These are phyloP conservation scores for Conchocele bisecta DNA, from an alignment of 2,888 invertebrate genomes.

Conservation along the genomic window DNA sequence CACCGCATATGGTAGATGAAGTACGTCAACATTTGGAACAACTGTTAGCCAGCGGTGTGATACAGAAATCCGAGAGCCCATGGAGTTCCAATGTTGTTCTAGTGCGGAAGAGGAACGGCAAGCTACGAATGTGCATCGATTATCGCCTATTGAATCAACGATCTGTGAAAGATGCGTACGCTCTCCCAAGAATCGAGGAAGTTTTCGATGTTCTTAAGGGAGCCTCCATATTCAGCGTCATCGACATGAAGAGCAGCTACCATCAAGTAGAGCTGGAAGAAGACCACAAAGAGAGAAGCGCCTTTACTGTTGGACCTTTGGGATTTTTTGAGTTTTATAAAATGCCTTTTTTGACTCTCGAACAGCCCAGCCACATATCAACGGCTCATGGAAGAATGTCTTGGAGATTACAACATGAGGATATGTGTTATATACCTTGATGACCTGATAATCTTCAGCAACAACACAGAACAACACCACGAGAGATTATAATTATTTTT, in stretches of 20 bases:
- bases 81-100: slow-evolving; percentile 9
- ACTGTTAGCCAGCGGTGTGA: slow-evolving; percentile 4
- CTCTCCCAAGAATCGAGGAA: neutral
- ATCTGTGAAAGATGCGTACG: neutral
- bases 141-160: neutral
- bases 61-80: slow-evolving; percentile 15
- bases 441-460: no score
- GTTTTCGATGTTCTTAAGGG: neutral
- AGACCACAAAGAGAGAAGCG: neutral
- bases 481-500: neutral
- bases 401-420: slow-evolving; percentile 25
- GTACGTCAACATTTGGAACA: slow-evolving; percentile 19
- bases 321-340: no score
- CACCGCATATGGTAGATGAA: slow-evolving; percentile 25
- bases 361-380: slow-evolving; percentile 47
- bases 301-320: neutral
- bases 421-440: no score
- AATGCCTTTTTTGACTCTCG: no score
- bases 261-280: neutral
- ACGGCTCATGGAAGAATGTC: slow-evolving; percentile 36
- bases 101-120: slow-evolving; percentile 25
- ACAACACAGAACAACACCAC: slow-evolving; percentile 29
- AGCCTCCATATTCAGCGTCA: neutral
- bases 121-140: neutral
- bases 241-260: neutral